phyloP scores from a whole-genome alignment of 2,797 vertebrate genomes.

The Pterois miles region DNA sequence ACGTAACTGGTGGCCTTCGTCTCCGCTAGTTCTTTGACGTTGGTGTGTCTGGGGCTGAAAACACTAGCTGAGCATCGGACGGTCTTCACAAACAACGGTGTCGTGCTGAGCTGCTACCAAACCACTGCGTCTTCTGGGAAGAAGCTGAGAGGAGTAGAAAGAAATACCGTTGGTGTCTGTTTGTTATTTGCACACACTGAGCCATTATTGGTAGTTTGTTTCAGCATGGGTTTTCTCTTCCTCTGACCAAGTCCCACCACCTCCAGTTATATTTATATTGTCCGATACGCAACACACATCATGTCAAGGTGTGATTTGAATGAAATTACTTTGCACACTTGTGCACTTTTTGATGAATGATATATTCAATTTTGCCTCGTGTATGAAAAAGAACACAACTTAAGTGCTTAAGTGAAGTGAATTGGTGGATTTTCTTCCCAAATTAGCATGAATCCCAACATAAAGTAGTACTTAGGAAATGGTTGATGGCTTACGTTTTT shows the following conservation, averaged over 20 bases:
- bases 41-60: neutral
- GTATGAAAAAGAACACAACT: neutral
- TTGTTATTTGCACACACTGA: conserved; percentile 29
- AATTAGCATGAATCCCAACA: neutral
- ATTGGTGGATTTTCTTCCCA: neutral
- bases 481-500: neutral
- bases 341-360: neutral
- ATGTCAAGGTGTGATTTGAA: neutral
- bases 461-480: neutral
- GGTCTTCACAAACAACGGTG: conserved; percentile 25
- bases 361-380: neutral
- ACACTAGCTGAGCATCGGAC: conserved; percentile 20
- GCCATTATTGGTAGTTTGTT: conserved; percentile 8
- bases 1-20: fast-evolving
- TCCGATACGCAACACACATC: neutral
- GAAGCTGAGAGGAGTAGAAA: neutral
- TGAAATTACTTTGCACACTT: neutral
- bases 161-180: conserved; percentile 12
- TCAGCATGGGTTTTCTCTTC: conserved; percentile 20
- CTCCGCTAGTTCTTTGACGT: no score
- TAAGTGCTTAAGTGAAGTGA: neutral
- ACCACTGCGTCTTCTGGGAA: conserved; percentile 8
- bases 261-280: neutral
- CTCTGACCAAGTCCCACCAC: neutral
- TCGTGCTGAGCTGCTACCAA: conserved; percentile 32